Evolutionary conservation across 2,113 vertebrate species (phyloP).

Genomic region (Uria aalge): DNA sequence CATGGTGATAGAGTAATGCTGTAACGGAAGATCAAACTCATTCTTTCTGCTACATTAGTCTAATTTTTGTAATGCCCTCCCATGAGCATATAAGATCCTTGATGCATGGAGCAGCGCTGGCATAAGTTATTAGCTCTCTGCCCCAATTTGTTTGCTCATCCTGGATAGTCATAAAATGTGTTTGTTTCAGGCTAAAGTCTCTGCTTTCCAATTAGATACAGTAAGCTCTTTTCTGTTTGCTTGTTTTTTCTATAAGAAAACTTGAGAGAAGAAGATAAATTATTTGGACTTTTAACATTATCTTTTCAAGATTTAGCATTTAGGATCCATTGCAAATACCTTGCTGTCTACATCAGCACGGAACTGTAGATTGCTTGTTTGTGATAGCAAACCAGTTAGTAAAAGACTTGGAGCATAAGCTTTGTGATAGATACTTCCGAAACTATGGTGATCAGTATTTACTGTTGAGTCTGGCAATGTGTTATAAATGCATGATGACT

Average conservation of each 20-base stretch:
- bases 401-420: background rate
- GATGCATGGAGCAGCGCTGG: constrained; percentile 32
- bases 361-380: background rate
- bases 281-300: background rate
- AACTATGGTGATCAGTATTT: constrained; percentile 28
- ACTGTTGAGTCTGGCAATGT: constrained; percentile 18
- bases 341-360: background rate
- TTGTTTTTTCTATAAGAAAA: background rate
- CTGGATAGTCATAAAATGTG: background rate
- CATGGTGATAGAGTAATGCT: background rate
- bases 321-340: background rate
- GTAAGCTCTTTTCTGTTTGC: background rate
- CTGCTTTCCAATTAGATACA: background rate
- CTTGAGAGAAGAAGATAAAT: background rate
- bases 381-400: background rate
- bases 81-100: constrained; percentile 38
- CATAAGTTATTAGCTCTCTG: constrained; percentile 47
- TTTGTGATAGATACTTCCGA: constrained; percentile 8
- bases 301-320: background rate
- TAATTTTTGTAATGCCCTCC: constrained; percentile 62
- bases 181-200: background rate
- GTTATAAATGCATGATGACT: constrained; percentile 52
- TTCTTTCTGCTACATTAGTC: constrained; percentile 64
- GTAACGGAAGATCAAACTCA: constrained; percentile 43
- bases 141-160: constrained; percentile 45